A percentile compares a stretch with the other conserved stretches of the same genome.
phyloP scores from a whole-genome alignment of 2,113 vertebrate species.

The Bambusicola thoracicus region DNA sequence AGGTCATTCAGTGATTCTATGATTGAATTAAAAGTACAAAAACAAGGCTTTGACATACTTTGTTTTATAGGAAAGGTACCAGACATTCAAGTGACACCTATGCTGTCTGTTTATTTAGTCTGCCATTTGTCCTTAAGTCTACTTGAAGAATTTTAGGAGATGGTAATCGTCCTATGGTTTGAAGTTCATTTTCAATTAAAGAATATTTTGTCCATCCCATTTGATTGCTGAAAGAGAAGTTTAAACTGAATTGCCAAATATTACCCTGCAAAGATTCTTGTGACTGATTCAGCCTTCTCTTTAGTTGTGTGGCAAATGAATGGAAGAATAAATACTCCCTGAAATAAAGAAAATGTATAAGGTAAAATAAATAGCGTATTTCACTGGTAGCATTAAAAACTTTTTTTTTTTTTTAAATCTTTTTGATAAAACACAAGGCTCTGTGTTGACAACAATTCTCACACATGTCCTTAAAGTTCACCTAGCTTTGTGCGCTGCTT shows the following conservation, averaged over 20 bases:
- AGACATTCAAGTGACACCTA: accelerated
- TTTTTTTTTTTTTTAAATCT: background rate
- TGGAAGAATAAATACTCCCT: background rate
- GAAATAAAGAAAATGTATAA: background rate
- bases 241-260: background rate
- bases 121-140: background rate
- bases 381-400: background rate
- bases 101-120: background rate
- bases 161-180: background rate
- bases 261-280: background rate
- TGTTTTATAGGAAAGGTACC: background rate
- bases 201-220: background rate
- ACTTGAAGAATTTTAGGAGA: background rate
- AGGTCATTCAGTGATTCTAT: no score
- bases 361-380: background rate
- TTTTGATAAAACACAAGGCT: background rate
- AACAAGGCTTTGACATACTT: background rate
- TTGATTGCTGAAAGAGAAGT: background rate
- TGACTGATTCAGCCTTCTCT: background rate
- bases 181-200: constrained; percentile 1
- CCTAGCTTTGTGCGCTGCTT: background rate
- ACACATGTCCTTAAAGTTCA: accelerated
- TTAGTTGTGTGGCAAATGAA: background rate
- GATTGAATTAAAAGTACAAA: background rate
- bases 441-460: background rate